Evolutionary conservation across 2,113 vertebrate genomes (phyloP), one percentile per base, ranked within the genome.

Genomic region (Psammodynastes pulverulentus): DNA sequence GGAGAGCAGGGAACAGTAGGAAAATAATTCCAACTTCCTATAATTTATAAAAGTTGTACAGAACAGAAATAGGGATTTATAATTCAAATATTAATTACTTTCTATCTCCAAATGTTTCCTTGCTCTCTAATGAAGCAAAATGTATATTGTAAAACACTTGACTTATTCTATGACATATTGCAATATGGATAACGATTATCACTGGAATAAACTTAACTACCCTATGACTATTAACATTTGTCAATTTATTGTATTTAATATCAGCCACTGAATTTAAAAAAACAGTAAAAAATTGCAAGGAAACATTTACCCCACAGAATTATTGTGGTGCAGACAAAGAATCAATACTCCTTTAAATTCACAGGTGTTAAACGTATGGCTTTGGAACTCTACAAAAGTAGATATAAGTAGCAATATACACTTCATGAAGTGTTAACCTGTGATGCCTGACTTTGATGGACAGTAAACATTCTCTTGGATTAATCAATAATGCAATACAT

Each of bases 11-110:
- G 12, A 15, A 43, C 4, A 56, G 12, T 13, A 29, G 2, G n/a
- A 56, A 91, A 48, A 58, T 58, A 58, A 58, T 58, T 58, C 56
- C 56, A 26, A 26, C 24, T 58, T 58, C 24, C 56, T 4, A 58
- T 58, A 58, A 86, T 93, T 85, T 87, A 93, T 84, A 67, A 88
- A 29, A 17, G 87, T 23, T 95, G 46, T 23, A 67, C 85, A 62
- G 67, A 94, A 93, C 43, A 91, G 52, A 92, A 94, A 46, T 84
- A 43, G 17, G 17, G 12, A 62, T 89, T 87, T 91, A 90, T 88
- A 51, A 89, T 9, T 79, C 34, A 79, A 72, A 85, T 79, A 43
- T 8, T 26, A 51, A 90, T 49, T 56, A 53, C 85, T 84, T 84
- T 56, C 53, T 21, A 29, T 24, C 29, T 12, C n/a, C 48, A 51